phyloP scores from a whole-genome alignment of 2,888 invertebrate genomes.

The Pandemis corylana region DNA sequence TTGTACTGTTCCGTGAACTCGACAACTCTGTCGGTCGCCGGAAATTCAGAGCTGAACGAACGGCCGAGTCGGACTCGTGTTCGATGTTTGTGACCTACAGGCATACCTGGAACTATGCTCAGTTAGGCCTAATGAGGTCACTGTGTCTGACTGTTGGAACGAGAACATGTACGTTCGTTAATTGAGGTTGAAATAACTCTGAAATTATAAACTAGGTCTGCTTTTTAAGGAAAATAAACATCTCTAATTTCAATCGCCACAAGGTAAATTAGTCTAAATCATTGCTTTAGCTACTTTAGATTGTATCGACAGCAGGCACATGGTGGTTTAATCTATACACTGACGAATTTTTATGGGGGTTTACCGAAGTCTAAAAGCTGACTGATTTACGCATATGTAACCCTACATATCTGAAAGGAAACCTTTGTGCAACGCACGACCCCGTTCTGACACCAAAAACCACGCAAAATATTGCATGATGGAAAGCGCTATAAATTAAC shows the following conservation, averaged over 20 bases:
- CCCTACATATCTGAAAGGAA: not conserved
- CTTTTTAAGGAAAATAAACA: not conserved
- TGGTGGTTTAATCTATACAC: too few species aligned
- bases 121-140: slow-evolving; percentile 28
- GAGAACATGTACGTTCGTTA: not conserved
- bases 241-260: not conserved
- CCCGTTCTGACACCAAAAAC: slow-evolving; percentile 33
- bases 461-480: slow-evolving; percentile 41
- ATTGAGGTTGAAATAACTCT: not conserved
- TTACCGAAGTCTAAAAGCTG: not conserved
- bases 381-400: not conserved
- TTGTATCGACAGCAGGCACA: too few species aligned
- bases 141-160: not conserved
- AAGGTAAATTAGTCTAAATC: too few species aligned
- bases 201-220: not conserved
- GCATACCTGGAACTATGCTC: slow-evolving; percentile 8
- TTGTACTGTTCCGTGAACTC: slow-evolving; percentile 12
- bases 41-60: slow-evolving; percentile 35
- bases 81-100: slow-evolving; percentile 15
- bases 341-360: not conserved
- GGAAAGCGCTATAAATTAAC: slow-evolving; percentile 41
- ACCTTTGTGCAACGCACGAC: slow-evolving; percentile 16
- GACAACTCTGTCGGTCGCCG: slow-evolving; percentile 27
- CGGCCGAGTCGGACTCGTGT: slow-evolving; percentile 21
- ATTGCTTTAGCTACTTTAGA: too few species aligned